These are phyloP conservation scores for Psittacula cyanocephala DNA, from an alignment of 2,113 vertebrate genomes.

Conservation along the genomic window DNA sequence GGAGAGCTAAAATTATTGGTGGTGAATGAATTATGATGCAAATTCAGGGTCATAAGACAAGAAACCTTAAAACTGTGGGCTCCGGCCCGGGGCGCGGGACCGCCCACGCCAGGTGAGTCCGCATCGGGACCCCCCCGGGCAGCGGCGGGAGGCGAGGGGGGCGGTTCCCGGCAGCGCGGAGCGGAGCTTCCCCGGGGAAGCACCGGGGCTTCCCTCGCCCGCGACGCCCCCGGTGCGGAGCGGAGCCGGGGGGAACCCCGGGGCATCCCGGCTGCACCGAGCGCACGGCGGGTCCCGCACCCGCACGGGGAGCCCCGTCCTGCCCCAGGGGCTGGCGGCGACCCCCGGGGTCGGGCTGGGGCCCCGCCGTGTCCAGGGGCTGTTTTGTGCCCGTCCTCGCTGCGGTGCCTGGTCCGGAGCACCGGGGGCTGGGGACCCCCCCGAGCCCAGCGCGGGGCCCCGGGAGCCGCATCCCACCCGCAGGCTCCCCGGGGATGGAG, in stretches of 20 bases:
- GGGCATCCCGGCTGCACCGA: neutral
- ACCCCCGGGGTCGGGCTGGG: neutral
- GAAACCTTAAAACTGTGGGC: too few species aligned
- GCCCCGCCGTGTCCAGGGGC: neutral
- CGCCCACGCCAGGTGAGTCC: constrained; percentile 10
- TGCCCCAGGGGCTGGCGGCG: neutral
- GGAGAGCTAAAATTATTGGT: too few species aligned
- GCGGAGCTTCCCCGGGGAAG: constrained; percentile 2
- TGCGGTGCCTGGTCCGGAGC: neutral
- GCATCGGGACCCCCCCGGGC: neutral
- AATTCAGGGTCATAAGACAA: too few species aligned
- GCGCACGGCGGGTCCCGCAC: neutral
- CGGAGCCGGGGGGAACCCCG: neutral
- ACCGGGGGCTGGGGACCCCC: neutral
- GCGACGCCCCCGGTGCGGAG: constrained; percentile 9
- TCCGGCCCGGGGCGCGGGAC: constrained; percentile 20
- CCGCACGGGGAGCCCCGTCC: neutral
- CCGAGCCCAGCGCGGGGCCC: neutral
- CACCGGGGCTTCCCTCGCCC: constrained; percentile 45
- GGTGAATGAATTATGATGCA: too few species aligned
- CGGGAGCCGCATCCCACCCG: neutral
- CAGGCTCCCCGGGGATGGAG: neutral
- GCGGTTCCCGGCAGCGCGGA: neutral
- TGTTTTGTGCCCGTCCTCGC: neutral
- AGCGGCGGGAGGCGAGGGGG: neutral